Evolutionary conservation across 2,888 invertebrate genomes (phyloP).

Genomic region (Lamellibrachia columna): DNA sequence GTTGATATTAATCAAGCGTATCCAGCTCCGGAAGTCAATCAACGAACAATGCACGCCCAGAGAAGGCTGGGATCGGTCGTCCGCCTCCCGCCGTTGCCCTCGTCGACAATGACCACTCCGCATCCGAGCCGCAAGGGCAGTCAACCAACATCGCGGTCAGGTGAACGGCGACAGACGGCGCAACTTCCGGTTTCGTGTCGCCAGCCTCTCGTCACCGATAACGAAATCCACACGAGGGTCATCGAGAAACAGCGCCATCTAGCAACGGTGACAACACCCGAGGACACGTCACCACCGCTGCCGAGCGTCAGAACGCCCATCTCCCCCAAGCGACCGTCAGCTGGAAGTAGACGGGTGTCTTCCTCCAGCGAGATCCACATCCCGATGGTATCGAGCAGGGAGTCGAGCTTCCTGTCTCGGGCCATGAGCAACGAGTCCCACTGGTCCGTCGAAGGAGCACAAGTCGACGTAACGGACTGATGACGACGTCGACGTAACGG

Average conservation of each 20-base stretch:
- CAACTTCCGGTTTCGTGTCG: background rate
- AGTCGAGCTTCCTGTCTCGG: background rate
- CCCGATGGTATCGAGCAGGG: background rate
- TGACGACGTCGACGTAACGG: background rate
- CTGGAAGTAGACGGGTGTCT: background rate
- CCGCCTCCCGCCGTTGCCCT: background rate
- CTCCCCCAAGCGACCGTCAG: background rate
- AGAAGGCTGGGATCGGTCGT: background rate
- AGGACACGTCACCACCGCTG: background rate
- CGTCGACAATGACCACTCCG: background rate
- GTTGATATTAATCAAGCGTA: background rate
- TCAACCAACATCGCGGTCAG: background rate
- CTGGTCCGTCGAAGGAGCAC: background rate
- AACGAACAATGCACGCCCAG: background rate
- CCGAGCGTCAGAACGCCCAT: background rate
- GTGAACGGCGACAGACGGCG: background rate
- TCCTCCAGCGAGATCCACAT: background rate
- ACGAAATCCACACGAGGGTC: background rate
- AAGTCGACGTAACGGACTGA: background rate
- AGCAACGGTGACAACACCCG: background rate
- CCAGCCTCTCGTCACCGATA: background rate
- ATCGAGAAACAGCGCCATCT: conserved; percentile 9
- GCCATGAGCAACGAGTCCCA: background rate
- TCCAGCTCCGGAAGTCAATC: conserved; percentile 9
- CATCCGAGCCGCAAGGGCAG: background rate